Percentiles rank a stretch among this genome's conserved stretches.
Conservation (phyloP, 2,113 vertebrate genomes). For the Gnathonemus longibarbis region DNA sequence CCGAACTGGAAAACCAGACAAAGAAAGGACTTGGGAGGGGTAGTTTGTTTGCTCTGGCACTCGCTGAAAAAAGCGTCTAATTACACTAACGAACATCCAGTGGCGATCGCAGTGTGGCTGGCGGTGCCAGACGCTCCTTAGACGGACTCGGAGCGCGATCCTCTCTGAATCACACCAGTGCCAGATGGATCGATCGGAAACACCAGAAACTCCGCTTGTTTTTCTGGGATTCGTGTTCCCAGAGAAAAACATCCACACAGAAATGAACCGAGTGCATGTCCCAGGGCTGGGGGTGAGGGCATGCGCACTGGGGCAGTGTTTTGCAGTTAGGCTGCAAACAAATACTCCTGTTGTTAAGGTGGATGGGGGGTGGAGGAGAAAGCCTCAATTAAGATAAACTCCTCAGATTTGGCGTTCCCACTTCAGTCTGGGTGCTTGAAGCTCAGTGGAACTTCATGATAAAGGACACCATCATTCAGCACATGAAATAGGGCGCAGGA, state of each 20-base stretch:
- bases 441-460: not conserved
- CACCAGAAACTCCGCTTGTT: not conserved
- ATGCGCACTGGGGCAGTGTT: conserved; percentile 6
- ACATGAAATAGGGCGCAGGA: not conserved
- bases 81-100: conserved; percentile 10
- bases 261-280: conserved; percentile 12
- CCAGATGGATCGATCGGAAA: conserved; percentile 5
- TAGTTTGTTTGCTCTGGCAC: not conserved
- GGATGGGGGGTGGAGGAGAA: not conserved
- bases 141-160: not conserved
- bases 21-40: not conserved
- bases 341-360: conserved; percentile 9
- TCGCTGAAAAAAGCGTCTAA: conserved; percentile 4
- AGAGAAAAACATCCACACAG: not conserved
- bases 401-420: not conserved
- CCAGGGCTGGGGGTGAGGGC: conserved; percentile 2
- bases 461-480: not conserved
- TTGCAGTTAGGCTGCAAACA: conserved; percentile 23
- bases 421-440: not conserved
- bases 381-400: not conserved
- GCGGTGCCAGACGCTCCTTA: not conserved
- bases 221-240: not conserved
- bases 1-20: not conserved
- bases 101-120: conserved; percentile 9
- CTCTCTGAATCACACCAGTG: conserved; percentile 15